Evolutionary conservation across 2,888 invertebrate species (phyloP), one percentile per base, ranked within the genome.

Genomic region (Mythimna albipuncta): DNA sequence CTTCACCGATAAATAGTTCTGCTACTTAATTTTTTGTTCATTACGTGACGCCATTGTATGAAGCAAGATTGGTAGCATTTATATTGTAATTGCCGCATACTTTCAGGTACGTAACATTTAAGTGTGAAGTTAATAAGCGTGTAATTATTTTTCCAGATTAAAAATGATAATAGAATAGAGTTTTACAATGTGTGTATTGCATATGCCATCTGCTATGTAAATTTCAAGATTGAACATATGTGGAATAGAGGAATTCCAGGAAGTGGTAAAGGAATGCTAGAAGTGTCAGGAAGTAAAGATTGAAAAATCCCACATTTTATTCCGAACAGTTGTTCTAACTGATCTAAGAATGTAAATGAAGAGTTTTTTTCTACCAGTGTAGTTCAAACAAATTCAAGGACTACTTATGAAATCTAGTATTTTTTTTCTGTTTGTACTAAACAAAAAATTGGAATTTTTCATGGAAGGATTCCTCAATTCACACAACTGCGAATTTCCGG

Each of bases 1-100:
- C 89, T 91, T 92, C 89, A 87, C 85, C 77, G 79, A 83, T 84
- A 86, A 87, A 84, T 83, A 79, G 64, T 63, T 85, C 82, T 85
- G 85, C 85, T 85, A 85, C 81, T 88, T 86, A 81, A 85, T 87
- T 89, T 89, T 86, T 82, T 71, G 77, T 85, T 80, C 78, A 83
- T 83, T 79, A 88, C 80, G 86, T 85, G 80, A 79, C 72, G 67
- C 78, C 54, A 82, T 87, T 83, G 73, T 76, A 69, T 72, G 63
- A 67, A 73, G 73, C 70, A 83, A 82, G 79, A 73, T 77, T 77
- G 70, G 62, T 67, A 64, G 66, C 59, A 73, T 71, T 72, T 59
- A 73, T 69, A 65, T 74, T 74, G 65, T 75, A 79, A 82, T 81
- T 84, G 76, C 72, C 26, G 66, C 73, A 74, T 69, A 84, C 74